These are phyloP conservation scores for Nephila pilipes DNA, from an alignment of 1,140 invertebrate genomes.

Conservation along the genomic window DNA sequence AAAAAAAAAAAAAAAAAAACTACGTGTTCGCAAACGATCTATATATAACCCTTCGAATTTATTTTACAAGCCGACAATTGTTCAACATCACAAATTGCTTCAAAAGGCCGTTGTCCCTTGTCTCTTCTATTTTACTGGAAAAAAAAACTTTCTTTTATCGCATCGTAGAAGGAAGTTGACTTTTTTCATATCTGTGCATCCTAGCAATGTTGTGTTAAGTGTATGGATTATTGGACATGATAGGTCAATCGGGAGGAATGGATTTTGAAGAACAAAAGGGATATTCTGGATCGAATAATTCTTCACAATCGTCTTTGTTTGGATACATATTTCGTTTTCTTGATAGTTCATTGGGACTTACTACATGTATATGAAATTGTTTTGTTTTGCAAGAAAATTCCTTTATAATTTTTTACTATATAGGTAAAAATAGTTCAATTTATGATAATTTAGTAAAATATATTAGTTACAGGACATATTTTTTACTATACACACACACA, in stretches of 20 bases:
- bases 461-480: too few relatives aligned
- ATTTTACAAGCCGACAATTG: not conserved
- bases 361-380: too few relatives aligned
- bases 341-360: not conserved
- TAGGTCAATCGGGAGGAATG: not conserved
- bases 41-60: conserved; percentile 25
- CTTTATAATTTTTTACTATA: too few relatives aligned
- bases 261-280: not conserved
- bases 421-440: too few relatives aligned
- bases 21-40: not conserved
- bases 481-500: too few relatives aligned
- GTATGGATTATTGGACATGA: conserved; percentile 13
- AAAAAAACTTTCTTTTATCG: conserved; percentile 1
- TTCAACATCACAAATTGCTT: not conserved
- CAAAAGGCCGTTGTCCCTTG: conserved; percentile 41
- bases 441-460: too few relatives aligned
- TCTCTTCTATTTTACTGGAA: not conserved
- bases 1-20: not conserved
- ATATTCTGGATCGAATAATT: not conserved
- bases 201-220: not conserved
- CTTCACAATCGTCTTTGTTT: not conserved
- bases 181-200: not conserved
- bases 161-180: not conserved
- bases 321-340: not conserved
- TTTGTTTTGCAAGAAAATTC: not conserved